Conservation (phyloP, 1,140 invertebrate genomes). For the Galleria mellonella region DNA sequence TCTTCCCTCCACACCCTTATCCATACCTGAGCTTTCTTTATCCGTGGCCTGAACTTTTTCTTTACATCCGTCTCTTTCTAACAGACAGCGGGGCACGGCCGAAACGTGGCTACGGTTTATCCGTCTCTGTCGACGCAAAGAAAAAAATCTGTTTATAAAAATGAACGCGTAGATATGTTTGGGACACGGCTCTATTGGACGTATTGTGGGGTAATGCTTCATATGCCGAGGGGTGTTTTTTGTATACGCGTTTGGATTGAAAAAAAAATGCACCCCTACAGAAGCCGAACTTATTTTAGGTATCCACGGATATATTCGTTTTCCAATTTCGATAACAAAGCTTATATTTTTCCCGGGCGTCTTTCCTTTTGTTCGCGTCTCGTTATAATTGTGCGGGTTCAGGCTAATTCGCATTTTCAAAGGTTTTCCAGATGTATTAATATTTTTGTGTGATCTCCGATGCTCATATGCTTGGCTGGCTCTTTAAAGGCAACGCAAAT, state of each 20-base stretch:
- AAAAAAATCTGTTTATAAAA: conserved; percentile 71
- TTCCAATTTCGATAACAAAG: conserved; percentile 71
- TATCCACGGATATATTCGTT: conserved; percentile 60
- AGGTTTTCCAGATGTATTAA: conserved; percentile 15
- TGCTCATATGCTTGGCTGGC: conserved; percentile 35
- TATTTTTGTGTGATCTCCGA: conserved; percentile 30
- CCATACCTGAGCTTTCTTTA: conserved; percentile 71
- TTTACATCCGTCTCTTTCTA: conserved; percentile 51
- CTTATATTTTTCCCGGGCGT: conserved; percentile 36
- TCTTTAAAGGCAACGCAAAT: conserved; percentile 11
- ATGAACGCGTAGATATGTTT: conserved; percentile 52
- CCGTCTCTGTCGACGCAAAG: conserved; percentile 42
- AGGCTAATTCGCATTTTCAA: conserved; percentile 23
- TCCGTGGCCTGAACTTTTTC: conserved; percentile 61
- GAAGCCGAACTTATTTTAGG: conserved; percentile 53
- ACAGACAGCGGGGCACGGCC: conserved; percentile 7
- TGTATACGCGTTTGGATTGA: conserved; percentile 53
- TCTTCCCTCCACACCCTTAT: conserved; percentile 69
- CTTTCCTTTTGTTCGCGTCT: conserved; percentile 44
- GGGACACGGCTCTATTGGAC: conserved; percentile 54
- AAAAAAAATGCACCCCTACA: conserved; percentile 61
- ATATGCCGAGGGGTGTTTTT: conserved; percentile 66
- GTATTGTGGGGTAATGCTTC: conserved; percentile 67
- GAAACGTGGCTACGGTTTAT: conserved; percentile 22
- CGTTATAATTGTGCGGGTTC: conserved; percentile 54